Conservation (phyloP, 2,797 vertebrate genomes). For the Falco berigora region DNA sequence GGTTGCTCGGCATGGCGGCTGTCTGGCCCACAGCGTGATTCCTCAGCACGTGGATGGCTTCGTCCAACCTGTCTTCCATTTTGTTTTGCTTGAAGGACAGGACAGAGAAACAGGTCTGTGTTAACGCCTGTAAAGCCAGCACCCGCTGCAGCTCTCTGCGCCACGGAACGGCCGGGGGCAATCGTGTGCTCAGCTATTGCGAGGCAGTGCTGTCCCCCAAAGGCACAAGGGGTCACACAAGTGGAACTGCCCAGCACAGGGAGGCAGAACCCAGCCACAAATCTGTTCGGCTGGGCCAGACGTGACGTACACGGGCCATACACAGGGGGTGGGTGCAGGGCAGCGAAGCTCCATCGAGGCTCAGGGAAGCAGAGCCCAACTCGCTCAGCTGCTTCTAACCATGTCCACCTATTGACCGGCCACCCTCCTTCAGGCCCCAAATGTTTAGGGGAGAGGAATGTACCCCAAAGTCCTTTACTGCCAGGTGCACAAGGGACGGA, state of each 20-base stretch:
- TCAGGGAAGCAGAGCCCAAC: not conserved
- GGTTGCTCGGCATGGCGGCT: constrained; percentile 74
- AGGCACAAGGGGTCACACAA: not conserved
- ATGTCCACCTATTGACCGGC: accelerated
- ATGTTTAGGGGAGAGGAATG: accelerated
- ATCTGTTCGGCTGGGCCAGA: not conserved
- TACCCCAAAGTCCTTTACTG: not conserved
- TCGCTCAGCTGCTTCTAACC: not conserved
- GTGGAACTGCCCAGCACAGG: not conserved
- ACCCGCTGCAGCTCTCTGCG: not conserved
- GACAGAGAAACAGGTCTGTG: not conserved
- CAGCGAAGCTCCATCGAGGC: not conserved
- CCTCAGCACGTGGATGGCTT: constrained; percentile 94
- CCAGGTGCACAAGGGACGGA: not conserved
- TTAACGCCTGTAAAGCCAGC: not conserved
- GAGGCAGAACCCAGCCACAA: not conserved
- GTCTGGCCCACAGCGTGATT: constrained; percentile 91
- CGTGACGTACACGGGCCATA: not conserved
- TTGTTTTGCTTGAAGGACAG: constrained; percentile 83
- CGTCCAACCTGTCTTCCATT: constrained; percentile 95
- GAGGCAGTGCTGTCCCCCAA: not conserved
- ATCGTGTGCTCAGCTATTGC: accelerated
- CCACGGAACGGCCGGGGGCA: not conserved
- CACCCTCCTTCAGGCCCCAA: not conserved
- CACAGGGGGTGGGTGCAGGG: not conserved